A percentile compares a stretch with the other conserved stretches of the same genome.
Evolutionary conservation across 2,888 invertebrate genomes (phyloP).

Genomic region (Eupithecia subfuscata): DNA sequence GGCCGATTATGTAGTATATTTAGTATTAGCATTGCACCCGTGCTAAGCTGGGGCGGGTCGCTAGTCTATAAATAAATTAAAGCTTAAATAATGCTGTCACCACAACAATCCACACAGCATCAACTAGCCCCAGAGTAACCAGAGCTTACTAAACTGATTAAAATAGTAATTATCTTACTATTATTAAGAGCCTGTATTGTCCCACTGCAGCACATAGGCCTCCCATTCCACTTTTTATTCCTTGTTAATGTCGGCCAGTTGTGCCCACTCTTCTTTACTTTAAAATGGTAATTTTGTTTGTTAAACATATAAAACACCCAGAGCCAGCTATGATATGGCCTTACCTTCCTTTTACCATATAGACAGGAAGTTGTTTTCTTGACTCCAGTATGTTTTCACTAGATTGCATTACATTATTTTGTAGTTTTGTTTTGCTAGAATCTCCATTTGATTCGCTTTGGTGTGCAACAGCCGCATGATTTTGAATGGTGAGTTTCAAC

Average conservation of each 20-base stretch:
- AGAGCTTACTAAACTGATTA: background rate
- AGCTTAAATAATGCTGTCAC: background rate
- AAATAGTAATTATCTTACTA: too few relatives aligned
- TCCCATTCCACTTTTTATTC: too few relatives aligned
- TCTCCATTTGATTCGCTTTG: constrained; percentile 47
- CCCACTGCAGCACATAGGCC: too few relatives aligned
- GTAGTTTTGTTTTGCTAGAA: constrained; percentile 39
- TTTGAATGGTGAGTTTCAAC: constrained; percentile 53
- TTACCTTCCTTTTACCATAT: constrained; percentile 76
- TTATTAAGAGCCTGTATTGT: too few relatives aligned
- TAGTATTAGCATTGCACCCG: too few relatives aligned
- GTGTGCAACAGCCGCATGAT: constrained; percentile 35
- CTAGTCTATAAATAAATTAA: background rate
- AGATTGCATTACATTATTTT: constrained; percentile 43
- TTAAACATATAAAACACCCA: background rate
- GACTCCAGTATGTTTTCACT: constrained; percentile 66
- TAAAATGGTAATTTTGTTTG: background rate
- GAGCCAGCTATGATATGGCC: constrained; percentile 24
- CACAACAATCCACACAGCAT: background rate
- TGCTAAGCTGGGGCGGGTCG: too few relatives aligned
- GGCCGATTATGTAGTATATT: too few relatives aligned
- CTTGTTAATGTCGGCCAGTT: too few relatives aligned
- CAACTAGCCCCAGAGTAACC: background rate
- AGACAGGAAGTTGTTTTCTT: constrained; percentile 82
- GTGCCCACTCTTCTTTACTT: too few relatives aligned